Base-by-base conservation (phyloP, 2,888 invertebrate genomes). In the Netelia virgata region DNA sequence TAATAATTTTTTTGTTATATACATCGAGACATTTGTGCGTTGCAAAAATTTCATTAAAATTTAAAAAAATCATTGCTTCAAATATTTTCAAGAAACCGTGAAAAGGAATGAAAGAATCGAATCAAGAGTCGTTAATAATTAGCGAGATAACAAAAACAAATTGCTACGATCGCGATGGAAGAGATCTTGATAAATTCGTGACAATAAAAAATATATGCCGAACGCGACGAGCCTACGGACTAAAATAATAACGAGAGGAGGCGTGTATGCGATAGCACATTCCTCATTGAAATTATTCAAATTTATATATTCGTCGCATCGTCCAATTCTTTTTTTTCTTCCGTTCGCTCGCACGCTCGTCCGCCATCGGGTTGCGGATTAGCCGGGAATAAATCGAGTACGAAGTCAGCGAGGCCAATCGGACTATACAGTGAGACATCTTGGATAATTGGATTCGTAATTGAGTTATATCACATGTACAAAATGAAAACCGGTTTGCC, bases 221-320 rank as follows among this genome's bases (percentile, higher is more conserved):
- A 77, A 73, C 28, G 57, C 47, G 55, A 28, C 47, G 69, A 75
- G 53, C 28, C 63, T 36, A 68, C 68, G 74, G 78, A 83, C 78
- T 73, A 83, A 69, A 83, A 83, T 78, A 83, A 83, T 78, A 74
- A 78, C 55, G 74, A 78, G 78, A 36, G 77, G 23, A 64, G 43
- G 18, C n/a, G 61, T 61, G 20, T 55, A 9, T 50, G 73, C 83
- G 74, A 53, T 47, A 43, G 68, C 16, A 53, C n/a, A 73, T 73
- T 78, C 63, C 55, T 69, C 47, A 8, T 69, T 78, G 78, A 69
- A 83, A 83, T 83, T 83, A 83, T 83, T 83, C 69, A 78, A 78
- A 83, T 78, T 47, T 11, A 63, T 74, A 69, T 47, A 74, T 81
- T 63, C 61, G 41, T 69, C 68, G 61, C 41, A 61, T 63, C 47